Base-by-base conservation (phyloP, 2,797 vertebrate species). In the Clarias laeviceps region DNA sequence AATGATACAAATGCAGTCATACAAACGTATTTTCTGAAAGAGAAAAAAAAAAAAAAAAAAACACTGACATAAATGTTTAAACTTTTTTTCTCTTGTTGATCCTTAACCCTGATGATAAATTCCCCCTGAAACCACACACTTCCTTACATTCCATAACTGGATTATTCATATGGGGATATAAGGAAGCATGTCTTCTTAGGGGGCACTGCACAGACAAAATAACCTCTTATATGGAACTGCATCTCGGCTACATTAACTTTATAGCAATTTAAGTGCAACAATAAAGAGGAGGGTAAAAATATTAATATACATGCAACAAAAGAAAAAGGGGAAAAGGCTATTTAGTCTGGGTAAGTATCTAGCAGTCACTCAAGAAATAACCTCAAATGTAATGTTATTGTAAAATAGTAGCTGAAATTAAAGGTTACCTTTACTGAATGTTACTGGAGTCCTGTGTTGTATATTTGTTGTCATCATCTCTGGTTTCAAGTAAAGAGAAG, bases 71-170 rank as follows among this genome's bases (percentile, higher is more conserved):
- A 80, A 77, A 59, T 59, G 27, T 9, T 32, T 77, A 4, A 34
- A 9, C 0, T 15, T 18, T 45, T 40, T 40, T 24, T 77, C 0
- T 54, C 0, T 6, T 74, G 5, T 17, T 74, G 3, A 24, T 2
- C 6, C 18, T 27, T 27, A 74, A 54, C 4, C 57, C 1, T 12
- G 92, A 80, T 12, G 94, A 86, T 88, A 72, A 66, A 70, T 85
- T 93, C 97, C 94, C 93, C 94, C 92, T 94, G 95, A 96, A 96
- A 97, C 97, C 98, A 99, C 98, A 99, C 98, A 99, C 98, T 99
- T 99, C 98, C 97, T 99, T 99, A 99, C 98, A 99, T 99, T 99
- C 98, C 98, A 99, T 99, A 99, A 96, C 94, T 94, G 93, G 91
- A 91, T 95, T 95, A 97, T 96, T 95, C 96, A 95, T 99, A 99